These are phyloP conservation scores for Callochromis pleurospilus DNA, from an alignment of 2,113 vertebrate genomes.

Conservation along the genomic window DNA sequence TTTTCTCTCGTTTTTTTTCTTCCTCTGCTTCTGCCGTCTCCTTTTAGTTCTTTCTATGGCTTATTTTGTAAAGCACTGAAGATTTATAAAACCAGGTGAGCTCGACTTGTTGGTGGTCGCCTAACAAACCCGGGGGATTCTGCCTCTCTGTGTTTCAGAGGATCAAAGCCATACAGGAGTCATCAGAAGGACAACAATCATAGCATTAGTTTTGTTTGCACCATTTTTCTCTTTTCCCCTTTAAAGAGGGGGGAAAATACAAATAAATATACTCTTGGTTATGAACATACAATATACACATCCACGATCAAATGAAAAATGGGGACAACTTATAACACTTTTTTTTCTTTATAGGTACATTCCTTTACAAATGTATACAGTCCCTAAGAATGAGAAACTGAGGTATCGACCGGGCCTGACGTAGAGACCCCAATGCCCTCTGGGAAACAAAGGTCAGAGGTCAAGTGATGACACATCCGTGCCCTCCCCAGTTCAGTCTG, in stretches of 20 bases:
- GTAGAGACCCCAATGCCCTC: constrained; percentile 49
- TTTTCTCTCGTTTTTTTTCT: background rate
- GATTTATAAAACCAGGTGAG: constrained; percentile 50
- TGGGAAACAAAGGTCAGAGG: constrained; percentile 56
- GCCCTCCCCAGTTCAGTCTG: constrained; percentile 55
- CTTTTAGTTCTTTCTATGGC: constrained; percentile 65
- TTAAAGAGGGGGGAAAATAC: constrained; percentile 26
- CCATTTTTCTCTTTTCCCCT: constrained; percentile 34
- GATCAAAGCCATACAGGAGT: constrained; percentile 37
- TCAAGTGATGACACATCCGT: constrained; percentile 49
- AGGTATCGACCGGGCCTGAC: constrained; percentile 64
- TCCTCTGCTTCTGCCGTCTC: background rate
- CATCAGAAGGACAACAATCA: constrained; percentile 57
- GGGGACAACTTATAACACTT: constrained; percentile 55
- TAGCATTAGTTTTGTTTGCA: constrained; percentile 64
- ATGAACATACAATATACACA: constrained; percentile 65
- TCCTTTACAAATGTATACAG: constrained; percentile 76
- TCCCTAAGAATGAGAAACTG: constrained; percentile 69
- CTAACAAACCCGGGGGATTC: constrained; percentile 25
- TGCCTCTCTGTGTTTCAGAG: constrained; percentile 31
- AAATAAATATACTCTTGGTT: constrained; percentile 69
- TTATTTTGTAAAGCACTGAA: constrained; percentile 64
- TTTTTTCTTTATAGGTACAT: constrained; percentile 62
- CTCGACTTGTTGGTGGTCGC: constrained; percentile 8
- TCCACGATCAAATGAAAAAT: constrained; percentile 58